phyloP scores from a whole-genome alignment of 2,888 invertebrate species.

The Drosophila macrothrix region DNA sequence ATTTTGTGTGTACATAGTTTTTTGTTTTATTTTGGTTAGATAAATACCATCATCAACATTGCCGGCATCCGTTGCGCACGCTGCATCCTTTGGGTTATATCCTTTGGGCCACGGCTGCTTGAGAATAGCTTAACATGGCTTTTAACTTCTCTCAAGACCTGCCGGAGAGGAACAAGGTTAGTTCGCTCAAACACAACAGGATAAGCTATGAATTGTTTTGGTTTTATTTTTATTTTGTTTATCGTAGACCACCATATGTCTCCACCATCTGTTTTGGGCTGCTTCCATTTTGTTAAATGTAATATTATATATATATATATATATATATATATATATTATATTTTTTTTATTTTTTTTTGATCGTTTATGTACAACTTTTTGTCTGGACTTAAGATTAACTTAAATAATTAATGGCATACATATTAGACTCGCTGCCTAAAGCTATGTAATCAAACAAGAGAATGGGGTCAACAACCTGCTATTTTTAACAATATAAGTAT shows the following conservation, averaged over 20 bases:
- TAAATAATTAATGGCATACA: slow-evolving; percentile 37
- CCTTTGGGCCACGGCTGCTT: slow-evolving; percentile 68
- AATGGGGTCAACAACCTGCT: slow-evolving; percentile 9
- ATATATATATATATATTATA: not conserved
- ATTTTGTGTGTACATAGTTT: slow-evolving; percentile 82
- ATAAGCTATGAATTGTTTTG: slow-evolving; percentile 77
- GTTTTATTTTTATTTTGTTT: slow-evolving; percentile 52
- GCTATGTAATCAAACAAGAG: slow-evolving; percentile 12
- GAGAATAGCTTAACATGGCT: slow-evolving; percentile 78
- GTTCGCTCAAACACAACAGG: slow-evolving; percentile 86
- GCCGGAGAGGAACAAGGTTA: slow-evolving; percentile 86
- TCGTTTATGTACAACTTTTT: slow-evolving; percentile 39
- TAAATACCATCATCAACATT: slow-evolving; percentile 83
- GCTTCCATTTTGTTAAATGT: slow-evolving; percentile 31
- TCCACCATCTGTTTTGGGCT: slow-evolving; percentile 38
- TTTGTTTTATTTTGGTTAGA: slow-evolving; percentile 79
- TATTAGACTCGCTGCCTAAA: slow-evolving; percentile 19
- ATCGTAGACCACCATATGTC: slow-evolving; percentile 39
- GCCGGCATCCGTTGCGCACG: slow-evolving; percentile 58
- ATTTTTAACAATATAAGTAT: not conserved
- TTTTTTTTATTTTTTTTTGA: slow-evolving; percentile 3
- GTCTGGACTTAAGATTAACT: slow-evolving; percentile 56
- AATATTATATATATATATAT: slow-evolving; percentile 3
- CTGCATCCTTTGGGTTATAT: slow-evolving; percentile 61
- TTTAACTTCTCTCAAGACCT: slow-evolving; percentile 85